Percentiles rank a stretch among this genome's conserved stretches.
Conservation (phyloP, 1,140 invertebrate genomes). For the Caenorhabditis brenneri region DNA sequence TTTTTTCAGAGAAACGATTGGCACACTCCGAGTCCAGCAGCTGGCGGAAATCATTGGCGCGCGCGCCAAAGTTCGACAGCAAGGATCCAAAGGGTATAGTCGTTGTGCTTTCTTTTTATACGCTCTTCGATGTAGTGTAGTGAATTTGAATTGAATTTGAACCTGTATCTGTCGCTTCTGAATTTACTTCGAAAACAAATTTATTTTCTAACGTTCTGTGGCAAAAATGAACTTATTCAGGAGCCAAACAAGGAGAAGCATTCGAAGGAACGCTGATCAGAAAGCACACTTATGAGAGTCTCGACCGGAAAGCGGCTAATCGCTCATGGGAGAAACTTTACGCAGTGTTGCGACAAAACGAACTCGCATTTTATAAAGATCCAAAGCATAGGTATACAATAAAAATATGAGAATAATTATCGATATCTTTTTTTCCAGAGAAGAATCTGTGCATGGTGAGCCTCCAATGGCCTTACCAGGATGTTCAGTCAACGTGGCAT, state of each 20-base stretch:
- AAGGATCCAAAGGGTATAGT: constrained; percentile 61
- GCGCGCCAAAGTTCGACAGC: constrained; percentile 63
- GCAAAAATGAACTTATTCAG: too few relatives aligned
- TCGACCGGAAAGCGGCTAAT: constrained; percentile 81
- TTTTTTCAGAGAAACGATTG: constrained; percentile 50
- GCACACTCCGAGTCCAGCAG: constrained; percentile 62
- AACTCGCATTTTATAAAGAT: constrained; percentile 91
- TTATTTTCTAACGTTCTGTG: too few relatives aligned
- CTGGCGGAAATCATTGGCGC: constrained; percentile 66
- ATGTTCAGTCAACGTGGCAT: constrained; percentile 82
- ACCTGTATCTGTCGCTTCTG: constrained; percentile 25
- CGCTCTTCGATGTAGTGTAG: constrained; percentile 52
- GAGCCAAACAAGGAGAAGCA: constrained; percentile 79
- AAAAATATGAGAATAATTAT: neutral
- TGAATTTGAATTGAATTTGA: constrained; percentile 24
- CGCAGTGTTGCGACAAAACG: constrained; percentile 81
- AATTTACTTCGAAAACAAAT: neutral
- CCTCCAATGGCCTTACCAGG: constrained; percentile 83
- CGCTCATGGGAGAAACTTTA: constrained; percentile 96
- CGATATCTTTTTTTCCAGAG: constrained; percentile 39
- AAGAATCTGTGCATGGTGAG: constrained; percentile 87
- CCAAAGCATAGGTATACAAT: constrained; percentile 76
- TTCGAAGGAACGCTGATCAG: constrained; percentile 86
- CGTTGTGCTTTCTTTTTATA: constrained; percentile 45
- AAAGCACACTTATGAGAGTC: constrained; percentile 97